Conservation (phyloP, 2,797 vertebrate genomes). For the Cuniculus paca region DNA sequence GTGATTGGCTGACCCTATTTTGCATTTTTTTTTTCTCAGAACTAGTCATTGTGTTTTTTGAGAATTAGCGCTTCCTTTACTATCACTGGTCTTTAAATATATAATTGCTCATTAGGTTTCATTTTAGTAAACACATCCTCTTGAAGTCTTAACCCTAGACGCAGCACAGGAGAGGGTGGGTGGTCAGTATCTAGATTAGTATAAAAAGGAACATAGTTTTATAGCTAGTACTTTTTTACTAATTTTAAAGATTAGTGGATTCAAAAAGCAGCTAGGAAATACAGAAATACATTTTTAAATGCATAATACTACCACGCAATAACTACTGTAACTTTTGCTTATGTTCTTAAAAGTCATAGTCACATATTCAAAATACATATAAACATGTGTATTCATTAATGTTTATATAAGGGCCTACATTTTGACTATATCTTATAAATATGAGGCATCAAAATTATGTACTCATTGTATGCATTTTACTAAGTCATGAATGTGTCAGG, state of each 20-base stretch:
- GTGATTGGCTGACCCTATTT: background rate
- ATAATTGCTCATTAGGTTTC: background rate
- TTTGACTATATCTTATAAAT: background rate
- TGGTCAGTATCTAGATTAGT: background rate
- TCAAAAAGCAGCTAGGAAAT: background rate
- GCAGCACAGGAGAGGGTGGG: background rate
- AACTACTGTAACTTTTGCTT: background rate
- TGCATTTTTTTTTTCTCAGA: background rate
- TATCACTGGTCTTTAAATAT: background rate
- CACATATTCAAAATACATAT: background rate
- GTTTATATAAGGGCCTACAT: background rate
- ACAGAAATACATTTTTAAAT: slow-evolving; percentile 2
- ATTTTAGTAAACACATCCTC: background rate
- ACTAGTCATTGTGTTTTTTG: background rate
- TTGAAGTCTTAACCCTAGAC: background rate
- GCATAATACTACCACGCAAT: background rate
- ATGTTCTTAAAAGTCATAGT: slow-evolving; percentile 30
- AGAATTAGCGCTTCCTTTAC: background rate
- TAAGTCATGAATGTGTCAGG: background rate
- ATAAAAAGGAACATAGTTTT: background rate
- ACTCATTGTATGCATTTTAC: background rate
- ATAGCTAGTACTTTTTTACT: background rate
- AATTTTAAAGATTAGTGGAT: slow-evolving; percentile 3
- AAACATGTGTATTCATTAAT: background rate
- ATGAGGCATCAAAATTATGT: background rate